A percentile compares a stretch with the other conserved stretches of the same genome.
Evolutionary conservation across 92 coral and sea anemone species (phyloP).

Genomic region (Epizoanthus stellaris): DNA sequence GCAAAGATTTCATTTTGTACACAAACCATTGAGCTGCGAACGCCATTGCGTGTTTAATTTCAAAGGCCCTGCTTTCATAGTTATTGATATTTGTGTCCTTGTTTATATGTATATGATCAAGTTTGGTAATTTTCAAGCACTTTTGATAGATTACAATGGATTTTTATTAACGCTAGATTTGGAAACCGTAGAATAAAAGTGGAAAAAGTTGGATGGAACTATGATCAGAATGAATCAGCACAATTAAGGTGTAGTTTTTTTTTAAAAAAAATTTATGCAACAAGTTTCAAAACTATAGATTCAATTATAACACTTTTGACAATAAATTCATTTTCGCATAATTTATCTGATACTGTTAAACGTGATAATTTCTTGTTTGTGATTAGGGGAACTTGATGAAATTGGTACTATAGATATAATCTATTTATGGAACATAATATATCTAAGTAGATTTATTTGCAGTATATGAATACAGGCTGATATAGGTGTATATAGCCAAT

Average conservation of each 20-base stretch:
- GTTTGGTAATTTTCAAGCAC: too few relatives aligned
- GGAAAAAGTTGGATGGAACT: background rate
- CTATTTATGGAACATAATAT: too few relatives aligned
- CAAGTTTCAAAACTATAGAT: background rate
- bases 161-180: too few relatives aligned
- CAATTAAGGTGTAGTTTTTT: background rate
- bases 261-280: background rate
- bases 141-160: too few relatives aligned
- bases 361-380: constrained; percentile 7
- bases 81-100: background rate
- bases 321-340: constrained; percentile 21
- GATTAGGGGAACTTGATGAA: background rate
- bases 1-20: background rate
- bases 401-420: background rate
- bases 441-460: too few relatives aligned
- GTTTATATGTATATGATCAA: too few relatives aligned
- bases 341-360: background rate
- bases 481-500: too few relatives aligned
- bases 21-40: too few relatives aligned
- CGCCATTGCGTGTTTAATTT: too few relatives aligned
- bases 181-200: background rate
- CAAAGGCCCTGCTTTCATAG: background rate
- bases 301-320: background rate
- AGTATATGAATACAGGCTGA: too few relatives aligned
- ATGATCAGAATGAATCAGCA: background rate